Evolutionary conservation across 1,140 invertebrate genomes (phyloP).

Genomic region (Epicauta chinensis): DNA sequence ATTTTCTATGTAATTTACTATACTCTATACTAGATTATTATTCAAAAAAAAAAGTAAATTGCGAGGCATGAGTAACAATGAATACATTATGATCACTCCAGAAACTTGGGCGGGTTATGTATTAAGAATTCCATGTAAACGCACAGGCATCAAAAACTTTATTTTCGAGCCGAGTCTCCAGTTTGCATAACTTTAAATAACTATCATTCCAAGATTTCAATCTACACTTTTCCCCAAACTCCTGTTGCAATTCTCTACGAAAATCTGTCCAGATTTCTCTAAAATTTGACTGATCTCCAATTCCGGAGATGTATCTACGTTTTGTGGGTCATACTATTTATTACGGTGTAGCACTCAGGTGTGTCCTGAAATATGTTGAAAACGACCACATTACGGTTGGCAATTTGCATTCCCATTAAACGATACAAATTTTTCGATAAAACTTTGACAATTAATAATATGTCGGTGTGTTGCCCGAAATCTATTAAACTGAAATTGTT

Average conservation of each 20-base stretch:
- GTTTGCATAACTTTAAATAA: too few species aligned
- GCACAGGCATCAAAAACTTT: slow-evolving; percentile 4
- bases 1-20: slow-evolving; percentile 15
- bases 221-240: too few species aligned
- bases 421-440: slow-evolving; percentile 15
- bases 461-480: slow-evolving; percentile 1
- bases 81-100: slow-evolving; percentile 17
- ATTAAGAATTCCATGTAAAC: slow-evolving; percentile 6
- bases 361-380: slow-evolving; percentile 11
- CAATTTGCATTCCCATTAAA: slow-evolving; percentile 14
- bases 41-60: slow-evolving; percentile 13
- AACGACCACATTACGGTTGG: slow-evolving; percentile 8
- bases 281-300: too few species aligned
- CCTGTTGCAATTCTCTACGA: too few species aligned
- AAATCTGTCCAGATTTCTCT: too few species aligned
- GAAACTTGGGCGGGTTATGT: slow-evolving; percentile 7
- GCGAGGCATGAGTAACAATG: slow-evolving; percentile 13
- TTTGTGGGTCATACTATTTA: too few species aligned
- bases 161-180: not conserved
- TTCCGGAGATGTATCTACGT: too few species aligned
- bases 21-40: slow-evolving; percentile 13
- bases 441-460: slow-evolving; percentile 15
- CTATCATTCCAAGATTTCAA: too few species aligned
- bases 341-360: slow-evolving; percentile 10
- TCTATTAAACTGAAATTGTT: slow-evolving; percentile 14